Evolutionary conservation across 1,140 invertebrate genomes (phyloP).

Genomic region (Adoxophyes honmai): DNA sequence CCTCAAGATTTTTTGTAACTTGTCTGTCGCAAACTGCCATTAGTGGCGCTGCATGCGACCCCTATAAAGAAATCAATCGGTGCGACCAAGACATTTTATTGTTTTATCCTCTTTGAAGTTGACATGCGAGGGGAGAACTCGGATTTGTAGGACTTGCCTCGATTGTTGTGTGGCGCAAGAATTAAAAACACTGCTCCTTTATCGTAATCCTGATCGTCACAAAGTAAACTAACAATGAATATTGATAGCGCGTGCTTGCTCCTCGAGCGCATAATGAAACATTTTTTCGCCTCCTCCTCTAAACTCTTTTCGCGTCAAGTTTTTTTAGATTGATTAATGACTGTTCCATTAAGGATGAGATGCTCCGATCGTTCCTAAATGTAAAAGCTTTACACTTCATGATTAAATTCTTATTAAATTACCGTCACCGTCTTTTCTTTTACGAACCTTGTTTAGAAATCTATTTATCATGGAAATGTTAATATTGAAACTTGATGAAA

Average conservation of each 20-base stretch:
- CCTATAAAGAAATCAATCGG: conserved; percentile 35
- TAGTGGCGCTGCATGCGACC: conserved; percentile 23
- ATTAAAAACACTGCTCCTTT: neutral
- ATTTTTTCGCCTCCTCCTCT: conserved; percentile 36
- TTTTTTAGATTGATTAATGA: conserved; percentile 48
- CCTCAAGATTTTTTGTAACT: conserved; percentile 28
- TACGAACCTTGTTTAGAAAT: neutral
- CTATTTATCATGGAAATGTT: conserved; percentile 2
- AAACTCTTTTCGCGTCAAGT: conserved; percentile 34
- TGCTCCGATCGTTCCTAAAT: conserved; percentile 30
- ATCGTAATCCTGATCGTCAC: conserved; percentile 4
- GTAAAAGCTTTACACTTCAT: conserved; percentile 26
- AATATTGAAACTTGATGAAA: conserved; percentile 4
- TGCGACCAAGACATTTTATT: conserved; percentile 34
- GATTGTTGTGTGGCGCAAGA: no score
- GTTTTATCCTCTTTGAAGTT: conserved; percentile 29
- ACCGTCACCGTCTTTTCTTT: conserved; percentile 6
- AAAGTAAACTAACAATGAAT: conserved; percentile 24
- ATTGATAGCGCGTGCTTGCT: conserved; percentile 29
- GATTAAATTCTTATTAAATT: conserved; percentile 16
- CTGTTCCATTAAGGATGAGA: conserved; percentile 30
- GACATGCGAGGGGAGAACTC: neutral
- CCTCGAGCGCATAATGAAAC: conserved; percentile 29
- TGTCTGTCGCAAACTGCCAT: conserved; percentile 26
- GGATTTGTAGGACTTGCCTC: no score